These are phyloP conservation scores for Oreochromis niloticus DNA, from an alignment of 2,113 vertebrate genomes.

Conservation along the genomic window DNA sequence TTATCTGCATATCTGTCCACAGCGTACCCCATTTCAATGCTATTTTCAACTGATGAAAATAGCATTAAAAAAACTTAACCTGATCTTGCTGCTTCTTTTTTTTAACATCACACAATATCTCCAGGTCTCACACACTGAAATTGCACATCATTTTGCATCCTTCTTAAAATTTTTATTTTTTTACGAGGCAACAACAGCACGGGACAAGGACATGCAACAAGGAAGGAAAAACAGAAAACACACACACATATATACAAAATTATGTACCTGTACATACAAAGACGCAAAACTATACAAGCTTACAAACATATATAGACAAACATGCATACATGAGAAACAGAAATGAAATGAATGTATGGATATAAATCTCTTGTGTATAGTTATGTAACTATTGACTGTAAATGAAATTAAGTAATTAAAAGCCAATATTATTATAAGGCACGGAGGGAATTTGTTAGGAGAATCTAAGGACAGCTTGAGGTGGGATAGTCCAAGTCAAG, in stretches of 20 bases:
- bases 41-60: neutral
- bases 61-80: neutral
- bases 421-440: neutral
- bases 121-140: neutral
- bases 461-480: neutral
- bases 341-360: neutral
- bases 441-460: neutral
- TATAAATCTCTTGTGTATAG: neutral
- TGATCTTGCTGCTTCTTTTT: neutral
- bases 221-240: neutral
- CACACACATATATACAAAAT: neutral
- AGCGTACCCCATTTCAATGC: neutral
- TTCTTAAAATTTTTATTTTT: neutral
- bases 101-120: neutral
- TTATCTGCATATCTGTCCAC: neutral
- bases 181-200: neutral
- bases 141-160: neutral
- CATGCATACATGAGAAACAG: too few relatives aligned
- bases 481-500: neutral
- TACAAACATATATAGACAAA: too few relatives aligned
- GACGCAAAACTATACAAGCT: neutral
- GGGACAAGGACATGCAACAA: neutral
- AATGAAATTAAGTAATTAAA: neutral
- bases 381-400: neutral
- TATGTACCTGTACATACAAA: neutral